These are phyloP conservation scores for Corythornis vintsioides DNA, from an alignment of 2,113 vertebrate species.

Conservation along the genomic window DNA sequence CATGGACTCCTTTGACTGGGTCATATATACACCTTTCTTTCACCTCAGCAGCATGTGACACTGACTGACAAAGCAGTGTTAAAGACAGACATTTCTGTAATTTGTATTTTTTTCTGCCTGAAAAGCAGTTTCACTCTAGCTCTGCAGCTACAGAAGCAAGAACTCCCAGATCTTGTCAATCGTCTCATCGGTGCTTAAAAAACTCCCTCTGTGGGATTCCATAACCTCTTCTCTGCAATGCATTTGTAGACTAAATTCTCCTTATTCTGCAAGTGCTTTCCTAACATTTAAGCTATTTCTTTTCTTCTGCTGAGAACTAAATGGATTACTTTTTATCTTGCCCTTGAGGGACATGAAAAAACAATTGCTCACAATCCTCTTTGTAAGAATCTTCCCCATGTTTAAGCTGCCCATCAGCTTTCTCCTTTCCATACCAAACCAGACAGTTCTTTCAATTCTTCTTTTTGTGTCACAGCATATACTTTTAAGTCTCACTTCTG, in stretches of 20 bases:
- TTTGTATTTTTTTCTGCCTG: background rate
- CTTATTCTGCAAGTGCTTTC: background rate
- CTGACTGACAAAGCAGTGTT: background rate
- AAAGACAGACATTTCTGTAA: background rate
- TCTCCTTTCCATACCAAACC: background rate
- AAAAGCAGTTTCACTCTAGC: background rate
- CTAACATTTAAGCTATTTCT: background rate
- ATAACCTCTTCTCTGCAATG: background rate
- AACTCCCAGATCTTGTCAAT: background rate
- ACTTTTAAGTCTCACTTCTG: background rate
- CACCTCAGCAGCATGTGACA: background rate
- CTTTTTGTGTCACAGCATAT: background rate
- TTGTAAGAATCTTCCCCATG: background rate
- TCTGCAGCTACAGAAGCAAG: background rate
- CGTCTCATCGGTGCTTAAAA: background rate
- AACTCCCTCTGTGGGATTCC: slow-evolving; percentile 14
- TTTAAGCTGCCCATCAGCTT: slow-evolving; percentile 10
- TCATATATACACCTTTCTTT: background rate
- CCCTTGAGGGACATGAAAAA: slow-evolving; percentile 39
- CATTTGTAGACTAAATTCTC: slow-evolving; percentile 14
- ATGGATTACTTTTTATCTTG: slow-evolving; percentile 52
- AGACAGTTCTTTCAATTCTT: background rate
- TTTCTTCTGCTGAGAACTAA: background rate
- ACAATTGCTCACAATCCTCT: slow-evolving; percentile 21
- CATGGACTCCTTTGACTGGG: background rate